phyloP scores from a whole-genome alignment of 2,113 vertebrate species.

The Verasper variegatus region DNA sequence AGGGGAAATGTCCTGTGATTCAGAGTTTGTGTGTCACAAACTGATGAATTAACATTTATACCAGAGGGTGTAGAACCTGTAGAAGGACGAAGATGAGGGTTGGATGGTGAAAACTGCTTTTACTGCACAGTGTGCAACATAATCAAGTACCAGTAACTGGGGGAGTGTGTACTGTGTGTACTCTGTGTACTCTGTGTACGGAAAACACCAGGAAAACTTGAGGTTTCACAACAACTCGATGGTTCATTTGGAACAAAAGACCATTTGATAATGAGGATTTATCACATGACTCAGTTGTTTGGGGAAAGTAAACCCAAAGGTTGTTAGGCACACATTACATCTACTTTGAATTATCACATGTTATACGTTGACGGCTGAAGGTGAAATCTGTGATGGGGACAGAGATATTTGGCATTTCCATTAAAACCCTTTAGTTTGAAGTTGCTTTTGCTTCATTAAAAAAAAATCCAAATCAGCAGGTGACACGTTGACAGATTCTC shows the following conservation, averaged over 20 bases:
- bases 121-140: not conserved
- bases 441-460: no score
- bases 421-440: no score
- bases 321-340: not conserved
- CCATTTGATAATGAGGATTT: no score
- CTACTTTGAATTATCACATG: not conserved
- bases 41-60: not conserved
- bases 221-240: not conserved
- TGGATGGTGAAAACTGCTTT: slow-evolving; percentile 20
- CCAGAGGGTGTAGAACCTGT: no score
- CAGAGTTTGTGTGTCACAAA: not conserved
- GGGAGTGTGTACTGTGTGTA: accelerated
- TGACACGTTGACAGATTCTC: no score
- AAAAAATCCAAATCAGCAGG: no score
- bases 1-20: not conserved
- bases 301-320: no score
- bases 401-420: no score
- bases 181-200: no score
- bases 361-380: not conserved
- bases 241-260: not conserved
- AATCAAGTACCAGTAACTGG: not conserved
- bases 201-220: not conserved
- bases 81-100: not conserved
- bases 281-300: no score
- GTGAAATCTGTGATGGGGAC: no score